Percentiles rank a stretch among this genome's conserved stretches.
Evolutionary conservation across 53 echinoderm and acorn worm genomes (phyloP).

Genomic region (Temnopleurus reevesii): DNA sequence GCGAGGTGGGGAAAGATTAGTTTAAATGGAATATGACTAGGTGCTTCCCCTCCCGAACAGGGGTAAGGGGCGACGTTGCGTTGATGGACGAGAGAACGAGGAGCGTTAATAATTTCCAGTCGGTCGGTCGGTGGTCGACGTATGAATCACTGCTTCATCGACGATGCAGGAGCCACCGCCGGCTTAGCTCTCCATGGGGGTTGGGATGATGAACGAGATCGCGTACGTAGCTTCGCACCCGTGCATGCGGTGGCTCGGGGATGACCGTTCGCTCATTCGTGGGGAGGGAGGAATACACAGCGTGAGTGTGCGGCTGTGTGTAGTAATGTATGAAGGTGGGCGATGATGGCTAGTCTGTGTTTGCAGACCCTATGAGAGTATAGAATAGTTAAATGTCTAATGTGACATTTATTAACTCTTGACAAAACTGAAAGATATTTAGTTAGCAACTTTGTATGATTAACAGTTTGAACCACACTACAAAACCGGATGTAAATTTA

Average conservation of each 20-base stretch:
- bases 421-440: too few species aligned
- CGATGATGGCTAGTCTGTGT: too few species aligned
- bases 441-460: too few species aligned
- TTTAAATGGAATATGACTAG: slow-evolving; percentile 8
- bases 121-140: not conserved
- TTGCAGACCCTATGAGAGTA: too few species aligned
- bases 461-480: too few species aligned
- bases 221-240: not conserved
- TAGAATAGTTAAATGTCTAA: too few species aligned
- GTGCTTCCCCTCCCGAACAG: not conserved
- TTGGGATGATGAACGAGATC: not conserved
- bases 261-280: not conserved
- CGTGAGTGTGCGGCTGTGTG: not conserved
- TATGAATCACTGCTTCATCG: not conserved
- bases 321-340: not conserved
- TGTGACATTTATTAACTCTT: too few species aligned
- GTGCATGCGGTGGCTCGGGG: not conserved
- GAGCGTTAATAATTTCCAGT: not conserved
- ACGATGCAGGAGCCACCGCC: not conserved
- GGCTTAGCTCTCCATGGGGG: not conserved
- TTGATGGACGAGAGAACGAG: not conserved
- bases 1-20: not conserved
- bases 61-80: not conserved
- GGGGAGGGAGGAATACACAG: not conserved
- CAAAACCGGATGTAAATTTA: too few species aligned